Percentiles rank a stretch among this genome's conserved stretches.
These are phyloP conservation scores for Cotesia congregata DNA, from an alignment of 2,888 invertebrate genomes.

Conservation along the genomic window DNA sequence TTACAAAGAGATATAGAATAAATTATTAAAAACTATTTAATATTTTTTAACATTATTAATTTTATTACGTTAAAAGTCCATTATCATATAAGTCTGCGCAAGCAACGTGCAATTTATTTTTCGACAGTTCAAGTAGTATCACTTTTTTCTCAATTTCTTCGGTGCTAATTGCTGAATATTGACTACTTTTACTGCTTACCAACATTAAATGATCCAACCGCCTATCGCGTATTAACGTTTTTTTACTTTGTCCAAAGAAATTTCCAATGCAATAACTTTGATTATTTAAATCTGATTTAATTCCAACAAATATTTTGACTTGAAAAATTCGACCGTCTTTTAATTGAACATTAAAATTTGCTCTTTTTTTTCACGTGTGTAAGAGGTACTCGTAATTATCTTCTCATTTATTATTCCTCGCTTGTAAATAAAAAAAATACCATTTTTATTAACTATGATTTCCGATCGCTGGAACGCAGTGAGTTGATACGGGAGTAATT, in stretches of 20 bases:
- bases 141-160: background rate
- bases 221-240: background rate
- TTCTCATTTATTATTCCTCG: background rate
- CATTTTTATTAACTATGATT: background rate
- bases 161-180: background rate
- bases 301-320: background rate
- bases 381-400: background rate
- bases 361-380: background rate
- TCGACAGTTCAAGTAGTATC: too few species aligned
- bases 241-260: background rate
- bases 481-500: background rate
- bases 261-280: background rate
- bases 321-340: background rate
- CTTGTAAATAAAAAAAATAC: background rate
- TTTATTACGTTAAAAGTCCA: too few species aligned
- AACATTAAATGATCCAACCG: background rate
- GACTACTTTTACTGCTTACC: background rate
- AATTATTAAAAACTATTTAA: too few species aligned
- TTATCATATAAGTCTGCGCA: too few species aligned
- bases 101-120: too few species aligned
- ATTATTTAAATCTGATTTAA: background rate
- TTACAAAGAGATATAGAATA: too few species aligned
- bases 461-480: background rate
- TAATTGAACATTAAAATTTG: background rate
- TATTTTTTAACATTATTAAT: too few species aligned